Base-by-base conservation (phyloP, 2,888 invertebrate genomes). In the Sinohyriopsis cumingii region DNA sequence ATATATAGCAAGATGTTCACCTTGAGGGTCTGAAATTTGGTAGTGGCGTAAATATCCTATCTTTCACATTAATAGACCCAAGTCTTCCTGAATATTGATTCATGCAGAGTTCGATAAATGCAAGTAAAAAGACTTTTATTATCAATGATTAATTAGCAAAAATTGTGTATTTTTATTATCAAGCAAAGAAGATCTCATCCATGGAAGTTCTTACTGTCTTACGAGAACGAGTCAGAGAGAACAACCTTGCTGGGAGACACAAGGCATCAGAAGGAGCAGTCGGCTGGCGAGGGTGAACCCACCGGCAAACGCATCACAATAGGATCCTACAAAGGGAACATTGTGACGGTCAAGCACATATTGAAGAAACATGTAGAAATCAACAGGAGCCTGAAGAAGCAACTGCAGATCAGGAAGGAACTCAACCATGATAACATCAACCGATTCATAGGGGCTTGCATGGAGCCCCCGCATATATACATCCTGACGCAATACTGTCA, bases 321-420 rank as follows among this genome's bases (percentile, higher is more conserved):
- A 54, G 88, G 87, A 3, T 82, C 86, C 19, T 89, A 85, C 77
- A 86, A 84, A 65, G 88, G 89, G 24, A 84, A 81, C 5, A 76
- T 86, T 79, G 96, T 98, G 55, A 93, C 97, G 74, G 95, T 98
- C 79, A 97, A 97, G 89, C 95, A 96, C 87, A 73, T 88, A 53
- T 75, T 77, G 15, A 84, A 81, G 66, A 83, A 86, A 69, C 82
- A 82, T 65, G 79, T 89, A 59, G 87, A 87, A 62, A 77, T 90
- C 33, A 88, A 84, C 55, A 69, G 88, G 33, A 79, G 82, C 3
- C 71, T 89, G 69, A 88, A 88, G 75, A 87, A 89, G 73, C 88
- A 89, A 64, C 77, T 90, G 53, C 86, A 87, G 72, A 70, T 86
- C 55, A 74, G 89, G 71, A 89, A 88, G 75, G 89, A 90, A 68